phyloP scores from a whole-genome alignment of 2,797 vertebrate genomes.

The Streptopelia turtur region DNA sequence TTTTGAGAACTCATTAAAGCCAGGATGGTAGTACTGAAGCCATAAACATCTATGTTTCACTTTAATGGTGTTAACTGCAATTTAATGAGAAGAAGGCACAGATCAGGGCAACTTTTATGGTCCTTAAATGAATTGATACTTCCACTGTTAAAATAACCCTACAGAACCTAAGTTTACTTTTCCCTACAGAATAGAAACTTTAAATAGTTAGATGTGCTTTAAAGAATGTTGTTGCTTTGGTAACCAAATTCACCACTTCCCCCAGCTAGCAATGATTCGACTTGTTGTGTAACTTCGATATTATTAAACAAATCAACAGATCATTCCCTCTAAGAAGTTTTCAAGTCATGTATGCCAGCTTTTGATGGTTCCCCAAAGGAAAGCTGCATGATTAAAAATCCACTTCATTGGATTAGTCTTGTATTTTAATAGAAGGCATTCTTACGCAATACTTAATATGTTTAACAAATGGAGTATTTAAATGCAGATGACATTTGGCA shows the following conservation, averaged over 20 bases:
- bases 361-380: slow-evolving; percentile 68
- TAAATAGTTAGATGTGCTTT: slow-evolving; percentile 76
- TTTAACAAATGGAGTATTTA: slow-evolving; percentile 81
- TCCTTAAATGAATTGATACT: slow-evolving; percentile 85
- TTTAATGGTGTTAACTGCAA: slow-evolving; percentile 85
- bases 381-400: slow-evolving; percentile 69
- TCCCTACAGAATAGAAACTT: slow-evolving; percentile 79
- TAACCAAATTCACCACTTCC: slow-evolving; percentile 71
- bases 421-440: slow-evolving; percentile 68
- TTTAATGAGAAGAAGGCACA: slow-evolving; percentile 85
- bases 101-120: slow-evolving; percentile 82
- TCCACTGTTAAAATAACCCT: slow-evolving; percentile 82
- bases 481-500: slow-evolving; percentile 80
- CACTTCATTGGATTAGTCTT: slow-evolving; percentile 63
- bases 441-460: slow-evolving; percentile 72
- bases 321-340: slow-evolving; percentile 70
- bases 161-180: slow-evolving; percentile 80
- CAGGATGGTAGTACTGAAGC: slow-evolving; percentile 79
- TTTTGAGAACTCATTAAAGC: slow-evolving; percentile 83
- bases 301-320: slow-evolving; percentile 74
- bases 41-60: slow-evolving; percentile 83
- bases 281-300: slow-evolving; percentile 66
- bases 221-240: slow-evolving; percentile 74
- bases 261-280: slow-evolving; percentile 52
- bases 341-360: slow-evolving; percentile 57